These are phyloP conservation scores for Lophura nycthemera DNA, from an alignment of 2,113 vertebrate genomes.

Conservation along the genomic window DNA sequence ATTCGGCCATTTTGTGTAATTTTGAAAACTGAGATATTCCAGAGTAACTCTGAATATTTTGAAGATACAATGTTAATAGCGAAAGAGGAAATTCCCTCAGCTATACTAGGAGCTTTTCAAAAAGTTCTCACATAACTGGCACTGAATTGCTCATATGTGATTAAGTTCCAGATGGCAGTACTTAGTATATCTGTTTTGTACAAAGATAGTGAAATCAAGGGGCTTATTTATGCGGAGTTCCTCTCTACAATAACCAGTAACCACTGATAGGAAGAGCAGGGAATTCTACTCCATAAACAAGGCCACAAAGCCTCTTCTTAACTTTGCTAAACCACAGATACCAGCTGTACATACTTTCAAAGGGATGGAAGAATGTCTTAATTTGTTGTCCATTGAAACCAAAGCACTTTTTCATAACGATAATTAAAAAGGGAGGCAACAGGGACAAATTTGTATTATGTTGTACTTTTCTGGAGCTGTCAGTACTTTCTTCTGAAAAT, in stretches of 20 bases:
- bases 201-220: not conserved
- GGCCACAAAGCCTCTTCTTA: slow-evolving; percentile 2
- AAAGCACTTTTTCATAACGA: slow-evolving; percentile 23
- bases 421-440: slow-evolving; percentile 71
- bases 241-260: not conserved
- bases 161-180: not conserved
- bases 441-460: not conserved
- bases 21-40: not conserved
- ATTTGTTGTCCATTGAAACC: slow-evolving; percentile 60
- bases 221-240: not conserved
- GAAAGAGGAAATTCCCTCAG: not conserved
- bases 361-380: slow-evolving; percentile 50
- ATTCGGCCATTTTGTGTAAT: not conserved
- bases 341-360: slow-evolving; percentile 43
- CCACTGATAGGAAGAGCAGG: accelerated
- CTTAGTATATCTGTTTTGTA: not conserved
- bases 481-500: slow-evolving; percentile 47
- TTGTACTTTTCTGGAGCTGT: slow-evolving; percentile 1
- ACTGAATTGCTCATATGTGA: not conserved
- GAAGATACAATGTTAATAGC: not conserved
- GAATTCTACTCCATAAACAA: slow-evolving; percentile 1
- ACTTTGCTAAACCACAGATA: slow-evolving; percentile 44
- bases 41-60: not conserved
- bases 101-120: not conserved
- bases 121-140: not conserved